These are phyloP conservation scores for Galaxea fascicularis DNA, from an alignment of 92 coral and sea anemone species.

Conservation along the genomic window DNA sequence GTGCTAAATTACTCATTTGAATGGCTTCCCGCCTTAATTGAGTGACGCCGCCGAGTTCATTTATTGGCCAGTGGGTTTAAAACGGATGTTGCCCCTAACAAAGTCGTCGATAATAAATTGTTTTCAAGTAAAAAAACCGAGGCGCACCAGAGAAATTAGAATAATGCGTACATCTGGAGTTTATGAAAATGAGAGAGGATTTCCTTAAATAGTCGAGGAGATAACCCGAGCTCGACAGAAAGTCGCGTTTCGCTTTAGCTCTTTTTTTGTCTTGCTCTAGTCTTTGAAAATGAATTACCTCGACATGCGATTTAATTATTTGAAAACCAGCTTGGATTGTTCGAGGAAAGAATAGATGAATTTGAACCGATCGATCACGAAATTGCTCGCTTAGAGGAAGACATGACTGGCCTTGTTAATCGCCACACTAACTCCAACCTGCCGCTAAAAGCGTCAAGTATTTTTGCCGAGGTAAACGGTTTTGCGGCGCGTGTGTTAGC, in stretches of 20 bases:
- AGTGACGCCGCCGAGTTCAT: constrained; percentile 38
- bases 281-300: background rate
- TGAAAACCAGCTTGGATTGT: constrained; percentile 25
- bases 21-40: constrained; percentile 72
- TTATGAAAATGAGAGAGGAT: constrained; percentile 28
- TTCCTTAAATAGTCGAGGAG: constrained; percentile 1
- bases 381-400: constrained; percentile 4
- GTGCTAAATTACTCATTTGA: constrained; percentile 38
- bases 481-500: constrained; percentile 93
- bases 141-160: constrained; percentile 38
- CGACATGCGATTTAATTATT: constrained; percentile 7
- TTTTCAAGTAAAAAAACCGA: constrained; percentile 39
- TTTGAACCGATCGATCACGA: background rate
- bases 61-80: constrained; percentile 61
- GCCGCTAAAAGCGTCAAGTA: constrained; percentile 91
- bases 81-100: constrained; percentile 69
- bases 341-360: constrained; percentile 25
- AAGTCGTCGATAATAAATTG: constrained; percentile 43
- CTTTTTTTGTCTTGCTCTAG: background rate
- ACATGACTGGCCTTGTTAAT: constrained; percentile 91
- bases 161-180: constrained; percentile 47
- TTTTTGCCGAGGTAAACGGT: constrained; percentile 94
- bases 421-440: constrained; percentile 75
- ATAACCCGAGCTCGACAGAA: constrained; percentile 4
- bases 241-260: background rate